Evolutionary conservation across 37 sponge, comb jelly and placozoan genomes (phyloP).

Genomic region (Amphimedon queenslandica): DNA sequence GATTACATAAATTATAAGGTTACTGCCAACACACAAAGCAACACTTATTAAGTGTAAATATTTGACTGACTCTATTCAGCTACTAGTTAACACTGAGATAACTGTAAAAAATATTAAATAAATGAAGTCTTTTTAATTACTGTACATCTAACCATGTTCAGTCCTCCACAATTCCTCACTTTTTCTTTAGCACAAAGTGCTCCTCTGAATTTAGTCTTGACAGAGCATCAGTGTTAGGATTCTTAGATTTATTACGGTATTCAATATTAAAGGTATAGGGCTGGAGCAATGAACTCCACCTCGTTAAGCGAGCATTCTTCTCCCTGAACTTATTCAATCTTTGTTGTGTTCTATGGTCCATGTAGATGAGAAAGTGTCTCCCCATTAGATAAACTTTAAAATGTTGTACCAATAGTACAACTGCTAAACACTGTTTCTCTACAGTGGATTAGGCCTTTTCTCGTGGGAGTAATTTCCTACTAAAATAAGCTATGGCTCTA

Average conservation of each 20-base stretch:
- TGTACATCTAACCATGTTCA: too few species aligned
- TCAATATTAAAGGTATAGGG: conserved; percentile 22
- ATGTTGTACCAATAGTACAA: conserved; percentile 13
- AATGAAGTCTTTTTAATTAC: too few species aligned
- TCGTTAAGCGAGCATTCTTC: conserved; percentile 13
- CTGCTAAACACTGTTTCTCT: conserved; percentile 32
- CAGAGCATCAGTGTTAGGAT: conserved; percentile 30
- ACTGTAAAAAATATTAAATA: too few species aligned
- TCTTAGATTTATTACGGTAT: conserved; percentile 12
- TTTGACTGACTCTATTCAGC: too few species aligned
- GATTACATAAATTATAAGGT: too few species aligned
- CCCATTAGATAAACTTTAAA: conserved; percentile 24
- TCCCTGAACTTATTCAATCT: conserved; percentile 20
- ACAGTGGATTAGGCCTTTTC: conserved; percentile 16
- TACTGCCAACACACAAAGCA: too few species aligned
- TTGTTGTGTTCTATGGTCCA: conserved; percentile 15
- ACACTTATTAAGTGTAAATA: too few species aligned
- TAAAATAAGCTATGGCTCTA: conserved; percentile 21
- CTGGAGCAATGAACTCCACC: conserved; percentile 44
- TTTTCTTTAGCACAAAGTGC: conserved; percentile 8
- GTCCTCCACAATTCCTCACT: too few species aligned
- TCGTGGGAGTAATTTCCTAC: conserved; percentile 15
- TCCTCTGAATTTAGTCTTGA: background rate
- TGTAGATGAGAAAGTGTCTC: background rate
- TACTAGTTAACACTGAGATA: too few species aligned